Percentiles rank a stretch among this genome's conserved stretches.
Evolutionary conservation across 2,113 vertebrate species (phyloP).

Genomic region (Argyrosomus japonicus): DNA sequence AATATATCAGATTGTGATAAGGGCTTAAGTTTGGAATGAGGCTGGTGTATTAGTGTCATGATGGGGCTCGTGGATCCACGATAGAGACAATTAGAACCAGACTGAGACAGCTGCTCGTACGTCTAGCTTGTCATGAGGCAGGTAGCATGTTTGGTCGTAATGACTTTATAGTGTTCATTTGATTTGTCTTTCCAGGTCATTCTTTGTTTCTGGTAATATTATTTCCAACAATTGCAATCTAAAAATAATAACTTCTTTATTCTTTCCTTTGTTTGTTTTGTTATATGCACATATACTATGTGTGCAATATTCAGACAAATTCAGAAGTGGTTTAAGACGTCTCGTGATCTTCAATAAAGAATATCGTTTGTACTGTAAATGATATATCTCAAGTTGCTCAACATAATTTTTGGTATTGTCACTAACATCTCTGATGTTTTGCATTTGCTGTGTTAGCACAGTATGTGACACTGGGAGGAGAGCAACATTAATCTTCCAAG

Average conservation of each 20-base stretch:
- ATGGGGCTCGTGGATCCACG: constrained; percentile 39
- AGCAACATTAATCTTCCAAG: constrained; percentile 10
- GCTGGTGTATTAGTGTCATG: constrained; percentile 51
- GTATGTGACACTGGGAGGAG: constrained; percentile 16
- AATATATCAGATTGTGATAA: constrained; percentile 76
- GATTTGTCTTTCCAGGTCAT: not conserved
- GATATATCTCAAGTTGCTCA: constrained; percentile 2
- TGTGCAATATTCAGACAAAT: not conserved
- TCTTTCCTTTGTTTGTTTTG: no score
- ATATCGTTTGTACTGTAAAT: constrained; percentile 19
- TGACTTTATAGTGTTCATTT: not conserved
- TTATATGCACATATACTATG: not conserved
- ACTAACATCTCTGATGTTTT: constrained; percentile 26
- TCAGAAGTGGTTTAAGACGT: not conserved
- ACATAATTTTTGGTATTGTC: not conserved
- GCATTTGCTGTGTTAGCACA: constrained; percentile 6
- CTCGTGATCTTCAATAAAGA: not conserved
- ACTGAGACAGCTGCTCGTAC: constrained; percentile 15
- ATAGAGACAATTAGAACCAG: constrained; percentile 60
- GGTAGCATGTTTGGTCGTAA: not conserved
- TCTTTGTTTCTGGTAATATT: not conserved
- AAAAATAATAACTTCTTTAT: no score
- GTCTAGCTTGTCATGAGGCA: not conserved
- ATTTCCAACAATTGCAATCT: not conserved
- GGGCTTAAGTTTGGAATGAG: constrained; percentile 73